phyloP scores from a whole-genome alignment of 2,113 vertebrate genomes.

The Carassius gibelio region DNA sequence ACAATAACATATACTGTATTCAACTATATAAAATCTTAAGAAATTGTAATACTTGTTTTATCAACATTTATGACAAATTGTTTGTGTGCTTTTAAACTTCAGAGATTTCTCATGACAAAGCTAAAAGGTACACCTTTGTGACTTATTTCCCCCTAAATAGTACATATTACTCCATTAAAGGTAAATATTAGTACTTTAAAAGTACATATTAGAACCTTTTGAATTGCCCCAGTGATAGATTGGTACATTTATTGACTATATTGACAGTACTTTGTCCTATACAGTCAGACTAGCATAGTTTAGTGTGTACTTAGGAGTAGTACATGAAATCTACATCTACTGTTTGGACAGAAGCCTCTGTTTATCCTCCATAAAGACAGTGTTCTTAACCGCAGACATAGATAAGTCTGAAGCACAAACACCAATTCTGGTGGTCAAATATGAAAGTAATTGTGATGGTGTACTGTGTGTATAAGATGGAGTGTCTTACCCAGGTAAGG shows the following conservation, averaged over 20 bases:
- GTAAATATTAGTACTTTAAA: no score
- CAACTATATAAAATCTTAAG: neutral
- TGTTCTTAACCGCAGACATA: constrained; percentile 66
- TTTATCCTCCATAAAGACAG: constrained; percentile 65
- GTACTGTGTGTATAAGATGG: neutral
- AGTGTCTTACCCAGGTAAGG: constrained; percentile 85
- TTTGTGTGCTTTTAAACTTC: neutral
- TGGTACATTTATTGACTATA: neutral
- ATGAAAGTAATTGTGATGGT: neutral
- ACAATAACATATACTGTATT: neutral
- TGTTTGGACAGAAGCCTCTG: constrained; percentile 64
- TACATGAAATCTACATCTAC: constrained; percentile 57
- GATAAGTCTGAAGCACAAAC: constrained; percentile 68
- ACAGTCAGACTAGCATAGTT: neutral
- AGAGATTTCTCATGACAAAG: neutral
- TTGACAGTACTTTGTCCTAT: neutral
- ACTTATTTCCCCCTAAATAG: no score
- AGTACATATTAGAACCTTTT: no score
- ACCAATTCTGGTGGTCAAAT: neutral
- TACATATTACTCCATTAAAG: no score
- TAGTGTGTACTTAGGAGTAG: neutral
- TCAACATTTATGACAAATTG: neutral
- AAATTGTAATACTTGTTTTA: neutral
- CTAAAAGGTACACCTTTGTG: neutral
- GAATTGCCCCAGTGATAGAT: neutral